A percentile compares a stretch with the other conserved stretches of the same genome.
phyloP scores from a whole-genome alignment of 2,888 invertebrate species.

The Ellobium chinense region DNA sequence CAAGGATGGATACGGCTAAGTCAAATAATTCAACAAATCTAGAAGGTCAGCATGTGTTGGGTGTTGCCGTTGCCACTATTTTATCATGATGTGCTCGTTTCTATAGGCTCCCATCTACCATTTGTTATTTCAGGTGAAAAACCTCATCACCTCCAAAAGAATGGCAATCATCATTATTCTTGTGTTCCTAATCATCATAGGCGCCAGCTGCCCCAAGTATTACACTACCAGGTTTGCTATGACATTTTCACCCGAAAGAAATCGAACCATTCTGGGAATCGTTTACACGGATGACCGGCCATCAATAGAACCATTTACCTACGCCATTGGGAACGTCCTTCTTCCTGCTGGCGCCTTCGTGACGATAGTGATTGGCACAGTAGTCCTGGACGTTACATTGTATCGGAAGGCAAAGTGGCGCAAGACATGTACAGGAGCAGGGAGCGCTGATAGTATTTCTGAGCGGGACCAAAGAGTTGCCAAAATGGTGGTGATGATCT shows the following conservation, averaged over 20 bases:
- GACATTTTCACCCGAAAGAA: background rate
- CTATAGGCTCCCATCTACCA: no score
- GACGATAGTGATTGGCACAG: background rate
- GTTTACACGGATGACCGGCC: background rate
- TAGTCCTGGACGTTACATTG: background rate
- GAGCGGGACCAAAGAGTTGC: background rate
- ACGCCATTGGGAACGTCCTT: background rate
- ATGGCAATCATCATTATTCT: background rate
- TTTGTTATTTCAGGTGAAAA: no score
- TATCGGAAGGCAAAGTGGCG: background rate
- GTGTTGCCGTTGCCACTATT: no score
- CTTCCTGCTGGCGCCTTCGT: background rate
- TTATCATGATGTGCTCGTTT: no score
- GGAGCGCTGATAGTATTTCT: background rate
- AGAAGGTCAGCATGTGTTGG: no score
- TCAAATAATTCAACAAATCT: no score
- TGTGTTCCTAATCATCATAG: background rate
- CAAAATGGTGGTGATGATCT: constrained; percentile 12
- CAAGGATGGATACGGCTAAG: no score
- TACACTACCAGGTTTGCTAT: background rate
- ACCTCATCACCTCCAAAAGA: background rate
- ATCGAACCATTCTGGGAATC: background rate
- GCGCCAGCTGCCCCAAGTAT: background rate
- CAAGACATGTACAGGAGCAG: background rate
- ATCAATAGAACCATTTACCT: no score